Conservation (phyloP, 2,888 invertebrate species). For the Epirrhoe alternata region DNA sequence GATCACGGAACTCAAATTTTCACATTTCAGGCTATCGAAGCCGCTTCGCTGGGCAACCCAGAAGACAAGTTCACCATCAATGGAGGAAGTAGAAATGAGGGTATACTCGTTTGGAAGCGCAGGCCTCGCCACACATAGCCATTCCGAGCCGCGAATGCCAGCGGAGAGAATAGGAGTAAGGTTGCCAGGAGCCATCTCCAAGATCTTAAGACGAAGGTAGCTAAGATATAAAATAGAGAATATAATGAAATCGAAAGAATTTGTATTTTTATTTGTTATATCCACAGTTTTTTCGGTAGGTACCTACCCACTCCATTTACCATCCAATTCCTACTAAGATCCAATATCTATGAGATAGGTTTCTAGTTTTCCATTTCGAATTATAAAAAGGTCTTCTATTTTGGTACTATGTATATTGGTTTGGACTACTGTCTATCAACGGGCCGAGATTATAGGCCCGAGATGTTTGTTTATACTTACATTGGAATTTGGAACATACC, state of each 20-base stretch:
- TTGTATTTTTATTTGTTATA: neutral
- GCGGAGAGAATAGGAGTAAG: conserved; percentile 58
- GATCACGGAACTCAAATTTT: neutral
- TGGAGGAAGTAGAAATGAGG: conserved; percentile 71
- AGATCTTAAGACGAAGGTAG: conserved; percentile 10
- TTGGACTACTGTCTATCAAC: too few relatives aligned
- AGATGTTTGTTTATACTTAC: too few relatives aligned
- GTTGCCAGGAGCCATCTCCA: conserved; percentile 46
- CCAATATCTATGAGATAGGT: too few relatives aligned
- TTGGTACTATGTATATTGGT: too few relatives aligned
- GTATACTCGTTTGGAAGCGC: conserved; percentile 71
- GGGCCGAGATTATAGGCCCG: too few relatives aligned
- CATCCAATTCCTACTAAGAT: too few relatives aligned
- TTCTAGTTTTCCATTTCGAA: too few relatives aligned
- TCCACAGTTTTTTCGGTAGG: neutral
- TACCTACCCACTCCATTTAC: neutral
- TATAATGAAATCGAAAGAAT: neutral
- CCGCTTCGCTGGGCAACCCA: conserved; percentile 78
- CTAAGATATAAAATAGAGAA: neutral
- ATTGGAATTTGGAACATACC: too few relatives aligned
- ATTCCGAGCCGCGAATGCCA: conserved; percentile 51
- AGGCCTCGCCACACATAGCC: conserved; percentile 45
- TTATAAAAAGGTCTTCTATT: too few relatives aligned
- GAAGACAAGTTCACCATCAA: conserved; percentile 69
- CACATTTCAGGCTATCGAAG: conserved; percentile 65